Evolutionary conservation across 35 echinoderm and acorn worm species (phyloP), one percentile per base, ranked within the genome.

Genomic region (Ophioderma brevispina): DNA sequence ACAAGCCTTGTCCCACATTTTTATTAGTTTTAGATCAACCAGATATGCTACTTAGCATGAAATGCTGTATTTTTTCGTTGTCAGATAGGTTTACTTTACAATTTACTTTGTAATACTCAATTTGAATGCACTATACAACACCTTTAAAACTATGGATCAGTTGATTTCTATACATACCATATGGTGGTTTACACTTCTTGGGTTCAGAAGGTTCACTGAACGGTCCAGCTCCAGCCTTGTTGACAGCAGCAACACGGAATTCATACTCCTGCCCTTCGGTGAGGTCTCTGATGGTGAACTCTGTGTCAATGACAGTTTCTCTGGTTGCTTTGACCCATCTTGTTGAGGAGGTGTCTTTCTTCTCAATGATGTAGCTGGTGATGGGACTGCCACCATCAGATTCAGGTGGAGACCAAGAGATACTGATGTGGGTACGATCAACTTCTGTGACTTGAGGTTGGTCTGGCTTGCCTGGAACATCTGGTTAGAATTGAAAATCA

Each of bases 301-400:
- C 86, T 50, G 93, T 95, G 64, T 98, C 96, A n/a, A 87, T 82
- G 1, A 95, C 92, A 49, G 41, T 55, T 25, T 98, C 91, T 43
- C 82, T 95, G 33, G 86, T 94, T 25, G 84, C 90, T 31, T 87
- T 89, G 4, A 88, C 64, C 96, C 96, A 98, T 85, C 87, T 78
- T 3, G 96, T 89, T 37, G 90, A 92, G 15, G 96, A 92, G 38
- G 39, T 88, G 36, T 94, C 93, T 84, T 91, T 95, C 81, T 86
- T 87, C 78, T 98, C 96, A 77, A 98, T 89, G n/a, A 93, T 79
- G 87, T 95, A 95, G 32, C 93, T 79, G n/a, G 88, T 95, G 63
- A 98, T 84, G 33, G 82, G 92, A 90, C 87, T 94, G 33, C 92
- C 92, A 64, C 92, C 92, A 33, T 94, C 94, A 59, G 89, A 89